phyloP scores from a whole-genome alignment of 2,888 invertebrate genomes.

The Tenodera sinensis region DNA sequence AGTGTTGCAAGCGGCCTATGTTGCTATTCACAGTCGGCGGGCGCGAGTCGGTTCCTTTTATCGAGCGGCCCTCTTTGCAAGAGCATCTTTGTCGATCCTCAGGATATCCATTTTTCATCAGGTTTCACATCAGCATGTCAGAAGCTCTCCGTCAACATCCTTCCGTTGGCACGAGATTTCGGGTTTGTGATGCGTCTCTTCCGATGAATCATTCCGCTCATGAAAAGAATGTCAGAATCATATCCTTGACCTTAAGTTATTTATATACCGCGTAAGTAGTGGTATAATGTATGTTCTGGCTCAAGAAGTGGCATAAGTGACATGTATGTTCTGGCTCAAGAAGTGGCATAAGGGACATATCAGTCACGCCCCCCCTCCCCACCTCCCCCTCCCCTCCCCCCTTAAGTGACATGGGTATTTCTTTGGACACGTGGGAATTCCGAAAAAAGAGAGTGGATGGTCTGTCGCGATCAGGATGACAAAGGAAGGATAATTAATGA shows the following conservation, averaged over 20 bases:
- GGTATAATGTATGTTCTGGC: too few relatives aligned
- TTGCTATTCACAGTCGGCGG: background rate
- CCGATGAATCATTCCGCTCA: background rate
- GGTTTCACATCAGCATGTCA: background rate
- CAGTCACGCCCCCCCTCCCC: too few relatives aligned
- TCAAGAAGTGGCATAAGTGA: too few relatives aligned
- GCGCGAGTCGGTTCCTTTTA: background rate
- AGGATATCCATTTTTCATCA: background rate
- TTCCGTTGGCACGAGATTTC: background rate
- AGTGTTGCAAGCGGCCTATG: background rate
- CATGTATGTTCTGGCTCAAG: too few relatives aligned
- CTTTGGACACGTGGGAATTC: too few relatives aligned
- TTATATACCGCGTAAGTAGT: too few relatives aligned
- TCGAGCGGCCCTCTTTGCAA: background rate
- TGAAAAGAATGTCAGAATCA: background rate
- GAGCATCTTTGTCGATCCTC: background rate
- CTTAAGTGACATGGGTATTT: too few relatives aligned
- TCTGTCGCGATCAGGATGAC: too few relatives aligned
- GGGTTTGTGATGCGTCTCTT: background rate
- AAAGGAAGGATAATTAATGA: too few relatives aligned
- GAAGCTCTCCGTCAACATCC: background rate
- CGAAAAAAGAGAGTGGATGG: too few relatives aligned
- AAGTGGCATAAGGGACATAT: too few relatives aligned
- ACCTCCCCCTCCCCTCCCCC: too few relatives aligned
- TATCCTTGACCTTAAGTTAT: background rate